These are phyloP conservation scores for Zophobas atratus DNA, from an alignment of 1,140 invertebrate species.

Conservation along the genomic window DNA sequence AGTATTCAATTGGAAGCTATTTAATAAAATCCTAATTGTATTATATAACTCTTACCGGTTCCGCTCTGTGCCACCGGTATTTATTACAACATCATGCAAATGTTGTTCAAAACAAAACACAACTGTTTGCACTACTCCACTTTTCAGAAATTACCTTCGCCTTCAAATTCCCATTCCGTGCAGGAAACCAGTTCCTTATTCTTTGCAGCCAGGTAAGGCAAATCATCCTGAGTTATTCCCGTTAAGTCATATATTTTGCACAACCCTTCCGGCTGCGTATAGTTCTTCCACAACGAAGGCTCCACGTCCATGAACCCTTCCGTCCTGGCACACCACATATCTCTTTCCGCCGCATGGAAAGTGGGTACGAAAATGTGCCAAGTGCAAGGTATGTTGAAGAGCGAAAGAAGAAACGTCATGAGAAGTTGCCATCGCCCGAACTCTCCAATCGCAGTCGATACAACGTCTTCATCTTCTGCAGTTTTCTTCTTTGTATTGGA, in stretches of 20 bases:
- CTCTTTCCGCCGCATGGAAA: slow-evolving; percentile 75
- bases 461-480: slow-evolving; percentile 72
- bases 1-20: background rate
- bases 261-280: slow-evolving; percentile 71
- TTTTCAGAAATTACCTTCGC: slow-evolving; percentile 65
- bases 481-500: slow-evolving; percentile 54
- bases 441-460: slow-evolving; percentile 79
- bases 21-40: background rate
- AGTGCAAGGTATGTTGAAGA: slow-evolving; percentile 83
- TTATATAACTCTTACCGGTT: no score
- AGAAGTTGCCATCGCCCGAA: slow-evolving; percentile 83
- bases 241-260: slow-evolving; percentile 67
- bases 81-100: no score
- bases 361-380: slow-evolving; percentile 82
- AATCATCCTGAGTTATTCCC: slow-evolving; percentile 60
- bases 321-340: slow-evolving; percentile 77
- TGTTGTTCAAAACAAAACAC: background rate
- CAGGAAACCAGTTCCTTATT: slow-evolving; percentile 69
- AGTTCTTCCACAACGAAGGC: slow-evolving; percentile 73
- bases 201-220: slow-evolving; percentile 53
- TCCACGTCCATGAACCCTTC: slow-evolving; percentile 70
- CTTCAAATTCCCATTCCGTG: slow-evolving; percentile 78
- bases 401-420: slow-evolving; percentile 78
- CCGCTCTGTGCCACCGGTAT: background rate
- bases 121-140: background rate